A percentile compares a stretch with the other conserved stretches of the same genome.
phyloP scores from a whole-genome alignment of 2,797 vertebrate species.

The Tapirus indicus region DNA sequence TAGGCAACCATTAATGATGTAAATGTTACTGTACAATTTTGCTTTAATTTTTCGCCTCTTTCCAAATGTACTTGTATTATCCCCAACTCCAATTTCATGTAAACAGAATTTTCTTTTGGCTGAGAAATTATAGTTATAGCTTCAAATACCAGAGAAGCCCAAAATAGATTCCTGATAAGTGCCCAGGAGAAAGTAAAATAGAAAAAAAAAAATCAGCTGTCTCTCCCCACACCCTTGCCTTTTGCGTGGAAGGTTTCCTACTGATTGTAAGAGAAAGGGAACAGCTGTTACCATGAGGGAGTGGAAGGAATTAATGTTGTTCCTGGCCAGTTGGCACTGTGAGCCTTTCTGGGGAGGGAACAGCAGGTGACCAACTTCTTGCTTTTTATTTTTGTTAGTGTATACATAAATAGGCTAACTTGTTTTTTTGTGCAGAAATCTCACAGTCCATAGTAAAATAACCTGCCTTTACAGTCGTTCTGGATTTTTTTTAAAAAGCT shows the following conservation, averaged over 20 bases:
- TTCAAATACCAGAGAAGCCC: neutral
- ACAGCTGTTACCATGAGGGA: slow-evolving; percentile 52
- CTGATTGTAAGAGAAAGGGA: slow-evolving; percentile 17
- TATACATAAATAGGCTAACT: slow-evolving; percentile 38
- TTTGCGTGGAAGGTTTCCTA: slow-evolving; percentile 30
- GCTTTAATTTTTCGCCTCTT: neutral
- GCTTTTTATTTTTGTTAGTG: slow-evolving; percentile 44
- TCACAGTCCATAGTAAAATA: neutral
- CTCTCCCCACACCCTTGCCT: neutral
- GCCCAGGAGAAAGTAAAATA: slow-evolving; percentile 8
- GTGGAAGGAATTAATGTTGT: slow-evolving; percentile 35
- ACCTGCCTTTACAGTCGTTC: neutral
- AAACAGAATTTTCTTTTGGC: slow-evolving; percentile 14
- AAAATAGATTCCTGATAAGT: neutral
- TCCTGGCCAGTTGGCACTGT: slow-evolving; percentile 37
- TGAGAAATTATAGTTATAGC: slow-evolving; percentile 20
- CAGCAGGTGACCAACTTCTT: slow-evolving; percentile 63
- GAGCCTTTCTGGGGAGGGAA: slow-evolving; percentile 33
- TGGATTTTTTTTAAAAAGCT: neutral
- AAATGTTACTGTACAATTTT: neutral
- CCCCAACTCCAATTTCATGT: neutral
- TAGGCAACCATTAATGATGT: neutral
- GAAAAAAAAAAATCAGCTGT: neutral
- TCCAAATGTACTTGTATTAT: slow-evolving; percentile 20
- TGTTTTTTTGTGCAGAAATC: neutral